Conservation (phyloP, 1,140 invertebrate species). For the Ruditapes philippinarum region DNA sequence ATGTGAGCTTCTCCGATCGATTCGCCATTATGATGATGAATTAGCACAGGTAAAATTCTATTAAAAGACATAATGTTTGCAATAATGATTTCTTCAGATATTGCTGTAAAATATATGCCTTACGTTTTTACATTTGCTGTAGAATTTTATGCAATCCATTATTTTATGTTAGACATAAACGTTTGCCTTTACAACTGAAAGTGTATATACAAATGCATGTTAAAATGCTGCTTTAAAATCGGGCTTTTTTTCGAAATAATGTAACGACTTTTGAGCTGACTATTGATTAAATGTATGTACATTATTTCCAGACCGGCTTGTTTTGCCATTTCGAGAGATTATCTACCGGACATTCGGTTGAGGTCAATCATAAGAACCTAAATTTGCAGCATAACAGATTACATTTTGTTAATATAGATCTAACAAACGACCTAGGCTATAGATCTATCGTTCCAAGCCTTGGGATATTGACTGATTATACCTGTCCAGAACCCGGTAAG, state of each 20-base stretch:
- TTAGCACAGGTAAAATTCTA: slow-evolving; percentile 69
- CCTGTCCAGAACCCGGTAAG: neutral
- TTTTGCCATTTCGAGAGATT: slow-evolving; percentile 2
- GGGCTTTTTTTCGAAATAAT: too few relatives aligned
- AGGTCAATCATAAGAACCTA: neutral
- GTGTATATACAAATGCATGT: too few relatives aligned
- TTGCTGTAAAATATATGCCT: too few relatives aligned
- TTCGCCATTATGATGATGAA: slow-evolving; percentile 67
- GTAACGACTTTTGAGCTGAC: neutral
- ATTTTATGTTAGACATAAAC: too few relatives aligned
- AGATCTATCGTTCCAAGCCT: neutral
- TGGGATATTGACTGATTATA: neutral
- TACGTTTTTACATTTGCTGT: too few relatives aligned
- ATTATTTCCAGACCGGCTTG: neutral
- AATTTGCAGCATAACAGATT: neutral
- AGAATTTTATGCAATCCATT: neutral
- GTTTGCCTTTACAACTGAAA: too few relatives aligned
- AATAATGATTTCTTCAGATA: too few relatives aligned
- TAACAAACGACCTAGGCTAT: neutral
- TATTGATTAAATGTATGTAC: too few relatives aligned
- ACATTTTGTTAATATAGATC: neutral
- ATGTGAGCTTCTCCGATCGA: slow-evolving; percentile 69
- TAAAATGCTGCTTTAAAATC: too few relatives aligned
- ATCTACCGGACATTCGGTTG: neutral
- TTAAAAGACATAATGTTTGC: too few relatives aligned